A percentile compares a stretch with the other conserved stretches of the same genome.
Conservation (phyloP, 2,113 vertebrate species). For the Paramormyrops kingsleyae region DNA sequence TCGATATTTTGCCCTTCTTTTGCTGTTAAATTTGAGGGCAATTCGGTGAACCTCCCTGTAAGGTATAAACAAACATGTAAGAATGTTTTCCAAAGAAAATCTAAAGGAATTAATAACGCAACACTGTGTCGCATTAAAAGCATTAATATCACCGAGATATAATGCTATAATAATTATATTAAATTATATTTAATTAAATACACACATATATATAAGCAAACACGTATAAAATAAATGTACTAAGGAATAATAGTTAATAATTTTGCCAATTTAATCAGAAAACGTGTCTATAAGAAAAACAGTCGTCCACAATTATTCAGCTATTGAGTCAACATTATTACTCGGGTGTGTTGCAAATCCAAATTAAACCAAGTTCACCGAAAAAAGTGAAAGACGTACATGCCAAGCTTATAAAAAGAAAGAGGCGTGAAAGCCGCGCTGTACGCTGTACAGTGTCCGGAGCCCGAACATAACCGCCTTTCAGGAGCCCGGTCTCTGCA, state of each 20-base stretch:
- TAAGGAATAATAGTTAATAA: neutral
- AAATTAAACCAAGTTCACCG: neutral
- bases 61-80: conserved; percentile 27
- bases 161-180: no score
- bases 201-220: neutral
- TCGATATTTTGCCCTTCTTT: conserved; percentile 91
- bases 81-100: neutral
- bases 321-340: neutral
- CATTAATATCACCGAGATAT: neutral
- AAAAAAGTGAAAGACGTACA: neutral
- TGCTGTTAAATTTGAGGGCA: conserved; percentile 83
- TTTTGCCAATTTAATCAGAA: neutral
- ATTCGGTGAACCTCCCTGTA: conserved; percentile 88
- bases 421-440: neutral
- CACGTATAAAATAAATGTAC: neutral
- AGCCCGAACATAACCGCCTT: conserved; percentile 31
- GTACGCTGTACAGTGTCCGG: conserved; percentile 20
- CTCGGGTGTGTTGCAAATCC: neutral
- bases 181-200: neutral
- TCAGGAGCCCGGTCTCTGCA: conserved; percentile 21
- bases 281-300: neutral
- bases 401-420: neutral
- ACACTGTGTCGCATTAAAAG: neutral
- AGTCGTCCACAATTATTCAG: neutral
- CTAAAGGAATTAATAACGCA: neutral